Base-by-base conservation (phyloP, 1,140 invertebrate species). In the Popillia japonica region DNA sequence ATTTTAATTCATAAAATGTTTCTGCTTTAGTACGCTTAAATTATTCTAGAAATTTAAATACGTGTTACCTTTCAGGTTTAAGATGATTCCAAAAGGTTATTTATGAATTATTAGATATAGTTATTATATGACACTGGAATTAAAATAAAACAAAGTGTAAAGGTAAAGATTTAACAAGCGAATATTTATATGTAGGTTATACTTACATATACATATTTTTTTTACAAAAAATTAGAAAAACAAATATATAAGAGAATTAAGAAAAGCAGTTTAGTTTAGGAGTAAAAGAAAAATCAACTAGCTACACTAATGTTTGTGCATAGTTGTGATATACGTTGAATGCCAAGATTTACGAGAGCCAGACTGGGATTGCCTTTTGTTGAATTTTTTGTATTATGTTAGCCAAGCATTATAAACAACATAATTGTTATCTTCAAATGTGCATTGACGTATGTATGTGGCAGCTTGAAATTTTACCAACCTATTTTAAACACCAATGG, bases 311-410 rank as follows among this genome's bases (percentile, higher is more conserved):
- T 68, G 61, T 68, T 68, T 68, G 61, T 68, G 61, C 61, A 68
- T 68, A 68, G 61, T 68, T 68, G 61, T 68, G 61, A 68, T 68
- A 68, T 68, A 68, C 61, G 61, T 68, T 68, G 61, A 68, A 68
- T 68, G 61, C 61, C 61, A 68, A 68, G 61, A 68, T 23, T 68
- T 27, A 34, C 3, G 27, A 68, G 61, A 22, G 61, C 20, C 61
- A 22, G 61, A 68, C 11, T 23, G 61, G 61, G 61, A 23, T 68
- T 68, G 61, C 22, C 27, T 10, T 68, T 68, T 14, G n/a, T 55
- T 55, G 48, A 68, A 4, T 22, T 68, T 9, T 68, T 34, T 22
- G 20, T 27, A 11, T 68, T 68, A 27, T 68, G 22, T 68, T 27
- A 22, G 22, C 27, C 61, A 22, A 3, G 48, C 27, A 27, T 22